These are phyloP conservation scores for Gavialis gangeticus DNA, from an alignment of 2,113 vertebrate genomes.

Conservation along the genomic window DNA sequence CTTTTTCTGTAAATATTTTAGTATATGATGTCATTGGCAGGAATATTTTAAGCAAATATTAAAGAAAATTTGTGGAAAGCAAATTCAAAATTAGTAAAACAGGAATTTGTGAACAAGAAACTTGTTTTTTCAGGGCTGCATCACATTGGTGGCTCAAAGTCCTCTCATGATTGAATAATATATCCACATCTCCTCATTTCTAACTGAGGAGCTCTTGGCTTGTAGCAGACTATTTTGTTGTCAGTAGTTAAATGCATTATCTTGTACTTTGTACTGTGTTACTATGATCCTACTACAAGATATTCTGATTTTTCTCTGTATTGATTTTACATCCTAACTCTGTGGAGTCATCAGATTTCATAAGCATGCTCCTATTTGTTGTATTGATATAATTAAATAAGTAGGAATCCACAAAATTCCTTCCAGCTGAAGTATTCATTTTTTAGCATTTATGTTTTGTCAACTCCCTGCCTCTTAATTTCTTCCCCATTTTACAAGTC, in stretches of 20 bases:
- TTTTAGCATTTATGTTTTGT: neutral
- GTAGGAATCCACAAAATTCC: neutral
- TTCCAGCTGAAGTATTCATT: neutral
- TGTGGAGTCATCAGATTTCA: neutral
- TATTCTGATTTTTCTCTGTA: neutral
- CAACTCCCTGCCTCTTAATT: neutral
- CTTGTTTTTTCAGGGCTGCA: constrained; percentile 22
- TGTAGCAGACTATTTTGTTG: neutral
- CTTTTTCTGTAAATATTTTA: neutral
- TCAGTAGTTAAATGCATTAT: neutral
- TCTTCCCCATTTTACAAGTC: neutral
- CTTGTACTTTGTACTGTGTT: neutral
- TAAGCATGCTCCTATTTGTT: neutral
- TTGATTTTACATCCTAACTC: neutral
- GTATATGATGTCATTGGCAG: neutral
- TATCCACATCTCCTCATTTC: neutral
- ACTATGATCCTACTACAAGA: neutral
- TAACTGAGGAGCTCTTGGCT: neutral
- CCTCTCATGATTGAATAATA: neutral
- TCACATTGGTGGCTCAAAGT: constrained; percentile 9
- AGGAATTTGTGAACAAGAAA: neutral
- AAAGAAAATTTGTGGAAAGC: accelerated
- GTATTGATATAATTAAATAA: neutral
- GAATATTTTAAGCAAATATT: neutral
- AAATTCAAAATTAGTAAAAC: too few relatives aligned